These are phyloP conservation scores for Alviniconcha strummeri DNA, from an alignment of 2,888 invertebrate genomes.

Conservation along the genomic window DNA sequence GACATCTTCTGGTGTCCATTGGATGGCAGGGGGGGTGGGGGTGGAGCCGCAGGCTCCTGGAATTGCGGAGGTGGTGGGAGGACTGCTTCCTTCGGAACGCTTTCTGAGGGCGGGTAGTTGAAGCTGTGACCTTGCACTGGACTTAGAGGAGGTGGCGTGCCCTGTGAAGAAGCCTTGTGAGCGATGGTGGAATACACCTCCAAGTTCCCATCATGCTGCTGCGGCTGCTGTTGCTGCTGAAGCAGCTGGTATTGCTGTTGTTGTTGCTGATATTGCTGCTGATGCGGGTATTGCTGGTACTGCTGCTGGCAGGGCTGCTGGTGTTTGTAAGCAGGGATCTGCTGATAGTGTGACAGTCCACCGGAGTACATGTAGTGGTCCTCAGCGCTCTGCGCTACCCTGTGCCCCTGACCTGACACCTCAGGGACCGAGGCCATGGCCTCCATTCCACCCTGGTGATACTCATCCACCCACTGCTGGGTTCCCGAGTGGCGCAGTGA, in stretches of 20 bases:
- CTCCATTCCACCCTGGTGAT: slow-evolving; percentile 13
- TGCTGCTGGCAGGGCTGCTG: neutral
- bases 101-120: neutral
- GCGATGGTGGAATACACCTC: slow-evolving; percentile 31
- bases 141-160: slow-evolving; percentile 8
- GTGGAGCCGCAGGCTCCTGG: slow-evolving; percentile 34
- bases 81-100: slow-evolving; percentile 9
- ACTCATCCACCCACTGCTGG: slow-evolving; percentile 33
- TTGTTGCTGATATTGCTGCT: slow-evolving; percentile 17
- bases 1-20: slow-evolving; percentile 34
- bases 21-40: slow-evolving; percentile 41
- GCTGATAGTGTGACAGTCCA: slow-evolving; percentile 25
- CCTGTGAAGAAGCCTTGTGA: neutral
- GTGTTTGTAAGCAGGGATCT: neutral
- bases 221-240: slow-evolving; percentile 5
- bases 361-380: slow-evolving; percentile 30
- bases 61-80: slow-evolving; percentile 34
- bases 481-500: slow-evolving; percentile 23
- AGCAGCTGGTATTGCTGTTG: slow-evolving; percentile 4
- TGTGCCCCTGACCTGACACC: neutral
- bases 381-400: neutral
- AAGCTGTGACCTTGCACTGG: slow-evolving; percentile 2
- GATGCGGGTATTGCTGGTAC: slow-evolving; percentile 18
- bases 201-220: slow-evolving; percentile 8
- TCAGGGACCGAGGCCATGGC: neutral